Evolutionary conservation across 1,140 invertebrate genomes (phyloP), one percentile per base, ranked within the genome.

Genomic region (Tetragnatha versicolor): DNA sequence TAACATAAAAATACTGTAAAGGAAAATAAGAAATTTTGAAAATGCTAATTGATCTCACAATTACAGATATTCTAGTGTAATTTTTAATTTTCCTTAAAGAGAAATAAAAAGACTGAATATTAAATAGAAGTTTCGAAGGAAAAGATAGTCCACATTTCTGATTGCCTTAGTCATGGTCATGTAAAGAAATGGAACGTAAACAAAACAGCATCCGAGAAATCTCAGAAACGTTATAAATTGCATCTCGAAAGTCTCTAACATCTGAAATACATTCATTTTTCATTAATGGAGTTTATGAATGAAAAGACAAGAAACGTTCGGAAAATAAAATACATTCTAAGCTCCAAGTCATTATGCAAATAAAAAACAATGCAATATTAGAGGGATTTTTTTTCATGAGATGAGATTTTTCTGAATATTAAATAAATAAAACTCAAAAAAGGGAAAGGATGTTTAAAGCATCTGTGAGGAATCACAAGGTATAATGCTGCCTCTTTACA

Each of bases 241-340:
- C 22, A 17, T 25, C 6, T 2, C 20, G 35, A n/a, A 1, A 65
- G 42, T 27, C 22, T 9, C 22, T 27, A 22, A 65, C n/a, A 9
- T 25, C 29, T 65, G 61, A 29, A 20, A 42, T 37, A 45, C 10
- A 22, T 42, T 65, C 39, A 65, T 65, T 65, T 65, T 42, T 65
- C 61, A 33, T 42, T 31, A 65, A 22, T 42, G 25, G 35, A 42
- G 35, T 5, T 65, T 12, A 65, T 29, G 27, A 63, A 42, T 42
- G 61, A 65, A 39, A 65, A 65, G 61, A 65, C 60, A 65, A 37
- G 60, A 45, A 45, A 22, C 22, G 39, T 65, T 45, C 61, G 27
- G 37, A 65, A 42, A 42, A 65, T 37, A 42, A 42, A 65, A 65
- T 20, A 65, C 33, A 65, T 25, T 25, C 61, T 65, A 42, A 65